These are phyloP conservation scores for Lobophora halterata DNA, from an alignment of 2,888 invertebrate genomes.

Conservation along the genomic window DNA sequence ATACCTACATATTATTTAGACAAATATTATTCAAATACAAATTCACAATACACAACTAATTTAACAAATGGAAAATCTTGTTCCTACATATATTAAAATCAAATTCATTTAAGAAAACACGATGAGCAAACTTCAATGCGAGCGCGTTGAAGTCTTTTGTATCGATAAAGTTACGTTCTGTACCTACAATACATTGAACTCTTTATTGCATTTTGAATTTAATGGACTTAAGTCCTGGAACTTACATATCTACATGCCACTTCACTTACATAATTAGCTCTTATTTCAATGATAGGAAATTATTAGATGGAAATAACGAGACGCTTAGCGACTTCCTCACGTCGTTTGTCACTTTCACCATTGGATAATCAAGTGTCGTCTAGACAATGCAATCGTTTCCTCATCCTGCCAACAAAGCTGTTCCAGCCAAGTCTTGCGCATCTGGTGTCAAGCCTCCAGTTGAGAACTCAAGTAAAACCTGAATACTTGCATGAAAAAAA, in stretches of 20 bases:
- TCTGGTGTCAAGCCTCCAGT: slow-evolving; percentile 32
- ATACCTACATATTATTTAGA: slow-evolving; percentile 1
- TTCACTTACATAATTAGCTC: not conserved
- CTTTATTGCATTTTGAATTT: no score
- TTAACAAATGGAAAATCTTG: no score
- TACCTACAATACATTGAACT: not conserved
- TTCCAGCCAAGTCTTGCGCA: slow-evolving; percentile 28
- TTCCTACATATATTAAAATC: no score
- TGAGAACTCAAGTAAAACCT: slow-evolving; percentile 41
- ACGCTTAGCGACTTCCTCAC: slow-evolving; percentile 54
- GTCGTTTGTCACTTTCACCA: slow-evolving; percentile 55
- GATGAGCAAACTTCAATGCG: not conserved
- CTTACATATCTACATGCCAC: no score
- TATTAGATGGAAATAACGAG: slow-evolving; percentile 29
- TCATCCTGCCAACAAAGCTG: slow-evolving; percentile 9
- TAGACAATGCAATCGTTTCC: slow-evolving; percentile 8
- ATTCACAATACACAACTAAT: no score
- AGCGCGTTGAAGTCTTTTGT: slow-evolving; percentile 30
- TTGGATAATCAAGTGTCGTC: slow-evolving; percentile 36
- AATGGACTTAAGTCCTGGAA: no score
- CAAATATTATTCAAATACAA: no score
- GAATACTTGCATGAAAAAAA: slow-evolving; percentile 43
- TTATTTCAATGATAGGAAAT: slow-evolving; percentile 31
- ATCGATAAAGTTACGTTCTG: not conserved
- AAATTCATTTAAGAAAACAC: no score